Evolutionary conservation across 2,113 vertebrate genomes (phyloP), one percentile per base, ranked within the genome.

Genomic region (Tautogolabrus adspersus): DNA sequence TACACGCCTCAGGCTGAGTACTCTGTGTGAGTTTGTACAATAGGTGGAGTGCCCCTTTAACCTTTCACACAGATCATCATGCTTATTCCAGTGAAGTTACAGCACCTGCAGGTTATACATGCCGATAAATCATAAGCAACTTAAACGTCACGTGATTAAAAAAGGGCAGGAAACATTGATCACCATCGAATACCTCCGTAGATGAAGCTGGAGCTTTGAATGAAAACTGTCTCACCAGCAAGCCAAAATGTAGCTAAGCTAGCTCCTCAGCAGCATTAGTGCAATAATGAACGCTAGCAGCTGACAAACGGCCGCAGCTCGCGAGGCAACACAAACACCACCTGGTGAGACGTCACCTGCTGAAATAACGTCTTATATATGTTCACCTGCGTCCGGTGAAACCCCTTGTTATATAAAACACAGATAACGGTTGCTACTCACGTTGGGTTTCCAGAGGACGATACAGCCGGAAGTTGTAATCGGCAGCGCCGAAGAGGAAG

Each of bases 401-500:
- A 34, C 6, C 2, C 19, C 58, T 34, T 16, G 22, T 79, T 74
- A 49, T 15, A 30, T 44, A 57, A 66, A 75, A 62, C 12, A 59
- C 15, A 19, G 77, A 46, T 55, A 75, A 59, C 10, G 21, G 13
- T 26, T 2, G 38, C 2, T 75, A 92, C 93, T 94, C 93, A 94
- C 93, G 91, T 87, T 91, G 90, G 83, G 23, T 77, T 77, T 88
- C 77, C 90, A 91, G 85, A 91, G 88, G 86, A 91, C 91, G 82
- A 76, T 61, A 22, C 72, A 78, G 65, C 80, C 83, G 89, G 89
- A 92, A 88, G 85, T 81, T 37, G 46, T 70, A 78, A 19, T 21
- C 13, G 13, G 21, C 51, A 26, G 52, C 64, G 78, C 79, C 59
- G 69, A 54, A 57, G 76, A 87, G 80, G 75, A 70, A 82, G 73